These are phyloP conservation scores for Paradoxurus hermaphroditus DNA, from an alignment of 2,113 vertebrate genomes.

Conservation along the genomic window DNA sequence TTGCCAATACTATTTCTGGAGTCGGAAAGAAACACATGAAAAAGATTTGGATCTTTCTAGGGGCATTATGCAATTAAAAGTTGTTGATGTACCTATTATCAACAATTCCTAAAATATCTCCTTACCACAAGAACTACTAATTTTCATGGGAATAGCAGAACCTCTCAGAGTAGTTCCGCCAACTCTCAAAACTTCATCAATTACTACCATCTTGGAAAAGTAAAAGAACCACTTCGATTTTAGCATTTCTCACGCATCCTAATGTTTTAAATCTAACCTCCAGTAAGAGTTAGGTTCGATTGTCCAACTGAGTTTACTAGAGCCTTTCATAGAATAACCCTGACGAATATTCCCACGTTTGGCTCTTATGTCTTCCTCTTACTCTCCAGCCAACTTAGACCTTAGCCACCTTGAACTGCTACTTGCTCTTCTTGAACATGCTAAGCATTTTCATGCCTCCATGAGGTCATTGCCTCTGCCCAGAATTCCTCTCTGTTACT, in stretches of 20 bases:
- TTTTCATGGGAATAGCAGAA: slow-evolving; percentile 65
- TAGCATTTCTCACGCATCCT: neutral
- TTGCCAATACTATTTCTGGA: slow-evolving; percentile 63
- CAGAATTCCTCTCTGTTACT: neutral
- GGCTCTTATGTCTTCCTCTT: neutral
- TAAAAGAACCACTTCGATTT: slow-evolving; percentile 31
- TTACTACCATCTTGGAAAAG: slow-evolving; percentile 31
- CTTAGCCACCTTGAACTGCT: neutral
- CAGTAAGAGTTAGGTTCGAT: neutral
- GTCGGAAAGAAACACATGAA: slow-evolving; percentile 63
- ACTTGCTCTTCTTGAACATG: neutral
- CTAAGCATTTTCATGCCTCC: neutral
- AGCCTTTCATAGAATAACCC: neutral
- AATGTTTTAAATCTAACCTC: slow-evolving; percentile 19
- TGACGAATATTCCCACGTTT: neutral
- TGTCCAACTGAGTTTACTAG: neutral
- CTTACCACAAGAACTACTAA: slow-evolving; percentile 64
- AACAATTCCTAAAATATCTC: slow-evolving; percentile 67
- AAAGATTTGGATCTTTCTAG: slow-evolving; percentile 67
- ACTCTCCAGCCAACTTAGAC: neutral
- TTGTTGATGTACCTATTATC: slow-evolving; percentile 69
- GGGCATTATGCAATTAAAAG: slow-evolving; percentile 57
- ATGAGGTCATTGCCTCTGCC: neutral
- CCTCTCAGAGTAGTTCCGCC: slow-evolving; percentile 41
- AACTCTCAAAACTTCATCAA: slow-evolving; percentile 17